These are phyloP conservation scores for Columba livia DNA, from an alignment of 2,113 vertebrate genomes.

Conservation along the genomic window DNA sequence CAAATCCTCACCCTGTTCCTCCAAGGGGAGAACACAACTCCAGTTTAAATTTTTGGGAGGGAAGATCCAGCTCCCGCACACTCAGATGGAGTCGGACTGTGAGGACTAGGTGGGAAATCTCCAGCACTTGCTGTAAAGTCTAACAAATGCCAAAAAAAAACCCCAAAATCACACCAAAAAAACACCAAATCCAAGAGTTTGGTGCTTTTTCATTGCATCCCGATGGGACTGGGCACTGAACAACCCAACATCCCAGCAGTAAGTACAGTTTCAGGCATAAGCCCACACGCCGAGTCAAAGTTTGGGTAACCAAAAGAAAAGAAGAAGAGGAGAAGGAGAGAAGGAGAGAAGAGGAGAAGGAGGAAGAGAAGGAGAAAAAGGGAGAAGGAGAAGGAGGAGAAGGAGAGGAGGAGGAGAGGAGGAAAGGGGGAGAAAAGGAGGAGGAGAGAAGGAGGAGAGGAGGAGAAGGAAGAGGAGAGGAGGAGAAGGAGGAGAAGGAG, in stretches of 20 bases:
- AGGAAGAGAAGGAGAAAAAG: too few species aligned
- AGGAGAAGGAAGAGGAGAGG: too few species aligned
- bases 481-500: too few species aligned
- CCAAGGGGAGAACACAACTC: neutral
- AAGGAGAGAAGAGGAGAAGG: too few species aligned
- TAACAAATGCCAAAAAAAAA: neutral
- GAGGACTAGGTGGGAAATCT: neutral
- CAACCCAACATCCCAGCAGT: neutral
- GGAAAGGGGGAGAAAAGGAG: too few species aligned
- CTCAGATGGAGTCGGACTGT: fast-evolving
- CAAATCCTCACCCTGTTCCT: neutral
- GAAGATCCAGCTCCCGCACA: fast-evolving
- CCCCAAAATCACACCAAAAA: fast-evolving
- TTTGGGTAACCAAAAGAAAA: neutral
- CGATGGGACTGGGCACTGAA: fast-evolving
- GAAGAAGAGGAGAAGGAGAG: too few species aligned
- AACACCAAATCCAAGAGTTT: neutral
- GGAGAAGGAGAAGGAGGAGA: too few species aligned
- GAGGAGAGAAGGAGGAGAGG: too few species aligned
- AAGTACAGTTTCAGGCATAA: neutral
- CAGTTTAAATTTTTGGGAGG: neutral
- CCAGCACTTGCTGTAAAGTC: neutral
- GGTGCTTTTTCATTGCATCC: neutral
- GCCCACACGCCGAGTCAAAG: neutral
- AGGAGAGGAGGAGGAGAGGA: too few species aligned